Evolutionary conservation across 2,797 vertebrate species (phyloP).

Genomic region (Coccyzus lansbergi): DNA sequence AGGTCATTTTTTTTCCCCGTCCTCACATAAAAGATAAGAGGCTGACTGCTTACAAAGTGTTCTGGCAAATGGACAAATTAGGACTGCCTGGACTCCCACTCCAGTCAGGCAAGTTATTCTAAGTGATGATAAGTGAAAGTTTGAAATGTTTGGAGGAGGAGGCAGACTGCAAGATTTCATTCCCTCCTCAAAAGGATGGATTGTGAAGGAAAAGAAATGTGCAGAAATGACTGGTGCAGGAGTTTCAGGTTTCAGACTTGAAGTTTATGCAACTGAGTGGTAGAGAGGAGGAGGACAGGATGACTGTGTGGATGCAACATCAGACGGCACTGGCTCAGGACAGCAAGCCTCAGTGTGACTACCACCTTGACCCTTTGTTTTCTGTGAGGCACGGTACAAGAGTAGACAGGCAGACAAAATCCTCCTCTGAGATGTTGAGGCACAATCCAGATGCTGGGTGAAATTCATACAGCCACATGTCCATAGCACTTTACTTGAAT

Average conservation of each 20-base stretch:
- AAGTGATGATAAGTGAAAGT: constrained; percentile 72
- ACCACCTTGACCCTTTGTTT: background rate
- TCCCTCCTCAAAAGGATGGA: constrained; percentile 29
- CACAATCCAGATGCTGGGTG: background rate
- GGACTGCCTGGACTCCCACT: constrained; percentile 40
- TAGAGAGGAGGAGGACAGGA: background rate
- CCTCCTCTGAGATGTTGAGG: background rate
- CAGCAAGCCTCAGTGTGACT: background rate
- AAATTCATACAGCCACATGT: background rate
- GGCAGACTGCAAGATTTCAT: background rate
- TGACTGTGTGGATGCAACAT: rapidly evolving
- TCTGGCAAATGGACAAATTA: constrained; percentile 75
- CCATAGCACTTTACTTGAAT: background rate
- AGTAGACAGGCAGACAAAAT: background rate
- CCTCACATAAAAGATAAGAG: constrained; percentile 71
- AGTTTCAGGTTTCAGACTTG: constrained; percentile 19
- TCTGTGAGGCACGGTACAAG: background rate
- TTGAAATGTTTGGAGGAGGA: constrained; percentile 59
- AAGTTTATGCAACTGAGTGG: background rate
- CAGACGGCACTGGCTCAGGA: rapidly evolving
- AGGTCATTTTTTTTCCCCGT: constrained; percentile 38
- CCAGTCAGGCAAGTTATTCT: constrained; percentile 52
- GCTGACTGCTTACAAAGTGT: constrained; percentile 75
- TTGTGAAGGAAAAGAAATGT: background rate
- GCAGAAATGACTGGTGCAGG: background rate